Evolutionary conservation across 2,113 vertebrate genomes (phyloP).

Genomic region (Sturnus vulgaris): DNA sequence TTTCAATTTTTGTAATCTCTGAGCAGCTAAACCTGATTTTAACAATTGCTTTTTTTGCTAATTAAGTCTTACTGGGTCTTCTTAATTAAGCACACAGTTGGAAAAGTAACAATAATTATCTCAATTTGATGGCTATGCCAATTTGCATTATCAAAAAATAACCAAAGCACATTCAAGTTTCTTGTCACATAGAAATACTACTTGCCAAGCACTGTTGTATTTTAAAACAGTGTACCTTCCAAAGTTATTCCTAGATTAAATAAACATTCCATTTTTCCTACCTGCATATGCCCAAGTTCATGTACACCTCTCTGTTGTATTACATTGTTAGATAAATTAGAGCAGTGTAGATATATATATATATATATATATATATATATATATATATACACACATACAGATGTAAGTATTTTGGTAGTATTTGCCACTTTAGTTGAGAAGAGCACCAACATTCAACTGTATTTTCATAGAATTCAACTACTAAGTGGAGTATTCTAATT

Average conservation of each 20-base stretch:
- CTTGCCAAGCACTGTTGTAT: neutral
- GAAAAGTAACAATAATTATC: constrained; percentile 31
- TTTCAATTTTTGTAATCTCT: constrained; percentile 56
- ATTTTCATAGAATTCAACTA: neutral
- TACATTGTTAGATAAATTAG: neutral
- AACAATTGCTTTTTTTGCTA: constrained; percentile 55
- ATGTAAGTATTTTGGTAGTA: neutral
- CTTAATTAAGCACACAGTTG: constrained; percentile 63
- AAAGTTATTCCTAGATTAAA: constrained; percentile 13
- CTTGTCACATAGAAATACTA: constrained; percentile 5
- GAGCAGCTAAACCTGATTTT: constrained; percentile 58
- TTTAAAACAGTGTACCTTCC: neutral
- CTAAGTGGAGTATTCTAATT: neutral
- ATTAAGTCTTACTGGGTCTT: constrained; percentile 60
- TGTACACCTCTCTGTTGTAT: neutral
- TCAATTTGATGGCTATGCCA: constrained; percentile 32
- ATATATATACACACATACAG: too few relatives aligned
- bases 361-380: too few relatives aligned
- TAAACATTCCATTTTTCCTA: neutral
- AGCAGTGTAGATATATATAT: neutral
- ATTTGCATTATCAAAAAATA: constrained; percentile 45
- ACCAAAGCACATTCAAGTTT: constrained; percentile 30
- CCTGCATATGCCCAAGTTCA: neutral
- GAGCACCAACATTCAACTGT: neutral
- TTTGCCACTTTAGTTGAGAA: neutral